Evolutionary conservation across 2,797 vertebrate species (phyloP).

Genomic region (Arctocebus calabarensis): DNA sequence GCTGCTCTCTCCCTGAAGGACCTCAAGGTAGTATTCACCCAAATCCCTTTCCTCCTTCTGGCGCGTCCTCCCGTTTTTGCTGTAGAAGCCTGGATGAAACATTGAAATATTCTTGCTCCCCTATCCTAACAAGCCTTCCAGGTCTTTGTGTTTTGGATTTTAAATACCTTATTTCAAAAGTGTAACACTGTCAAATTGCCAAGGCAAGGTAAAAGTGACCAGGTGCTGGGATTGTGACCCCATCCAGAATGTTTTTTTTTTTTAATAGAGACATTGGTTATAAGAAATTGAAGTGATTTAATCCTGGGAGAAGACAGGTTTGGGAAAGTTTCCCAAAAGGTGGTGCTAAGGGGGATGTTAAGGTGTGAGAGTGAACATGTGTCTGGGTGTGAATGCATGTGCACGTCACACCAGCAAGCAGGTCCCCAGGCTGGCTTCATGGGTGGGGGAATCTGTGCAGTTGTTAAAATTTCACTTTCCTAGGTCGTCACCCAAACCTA

Average conservation of each 20-base stretch:
- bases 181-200: background rate
- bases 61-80: background rate
- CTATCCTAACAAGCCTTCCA: background rate
- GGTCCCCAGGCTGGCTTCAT: background rate
- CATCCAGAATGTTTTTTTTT: background rate
- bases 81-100: background rate
- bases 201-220: background rate
- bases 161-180: conserved; percentile 13
- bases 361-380: background rate
- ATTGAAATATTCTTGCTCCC: background rate
- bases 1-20: background rate
- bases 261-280: background rate
- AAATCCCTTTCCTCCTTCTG: background rate
- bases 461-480: background rate
- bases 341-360: background rate
- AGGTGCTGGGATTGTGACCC: background rate
- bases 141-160: conserved; percentile 13
- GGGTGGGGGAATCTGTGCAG: background rate
- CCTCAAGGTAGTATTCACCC: background rate
- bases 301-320: background rate
- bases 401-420: background rate
- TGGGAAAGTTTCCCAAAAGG: background rate
- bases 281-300: background rate
- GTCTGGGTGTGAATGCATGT: background rate
- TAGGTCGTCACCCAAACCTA: background rate